phyloP scores from a whole-genome alignment of 2,797 vertebrate genomes.

The Alca torda region DNA sequence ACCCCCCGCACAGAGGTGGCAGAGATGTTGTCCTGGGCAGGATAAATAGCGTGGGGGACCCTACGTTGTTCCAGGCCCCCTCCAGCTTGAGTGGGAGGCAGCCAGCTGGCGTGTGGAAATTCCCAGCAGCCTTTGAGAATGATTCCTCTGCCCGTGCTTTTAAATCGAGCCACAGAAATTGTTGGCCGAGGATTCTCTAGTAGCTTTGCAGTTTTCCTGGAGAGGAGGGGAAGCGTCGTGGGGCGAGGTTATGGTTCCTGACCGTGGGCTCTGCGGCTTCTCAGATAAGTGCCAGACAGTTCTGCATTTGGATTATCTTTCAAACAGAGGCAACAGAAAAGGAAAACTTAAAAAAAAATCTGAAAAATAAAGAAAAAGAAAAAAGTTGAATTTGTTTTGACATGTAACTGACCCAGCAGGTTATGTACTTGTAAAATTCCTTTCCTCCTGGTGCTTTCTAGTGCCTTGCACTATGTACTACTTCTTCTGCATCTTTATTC shows the following conservation, averaged over 20 bases:
- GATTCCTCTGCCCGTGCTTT: background rate
- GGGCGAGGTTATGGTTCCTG: background rate
- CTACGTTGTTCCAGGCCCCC: no score
- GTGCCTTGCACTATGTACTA: no score
- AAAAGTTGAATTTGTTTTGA: background rate
- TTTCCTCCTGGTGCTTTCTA: background rate
- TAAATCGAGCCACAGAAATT: background rate
- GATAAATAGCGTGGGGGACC: background rate
- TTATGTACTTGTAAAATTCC: background rate
- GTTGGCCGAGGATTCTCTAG: fast-evolving
- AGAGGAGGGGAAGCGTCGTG: no score
- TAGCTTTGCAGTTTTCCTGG: background rate
- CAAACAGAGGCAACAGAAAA: background rate
- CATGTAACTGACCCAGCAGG: background rate
- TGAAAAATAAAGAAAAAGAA: no score
- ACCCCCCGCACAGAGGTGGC: fast-evolving
- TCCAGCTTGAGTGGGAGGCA: background rate
- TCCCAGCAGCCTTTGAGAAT: background rate
- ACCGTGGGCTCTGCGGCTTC: background rate
- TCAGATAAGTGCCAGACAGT: background rate
- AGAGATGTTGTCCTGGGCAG: background rate
- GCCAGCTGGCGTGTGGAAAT: background rate
- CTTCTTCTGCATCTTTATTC: background rate
- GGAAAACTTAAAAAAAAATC: background rate
- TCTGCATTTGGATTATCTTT: background rate